Percentiles rank a stretch among this genome's conserved stretches.
Conservation (phyloP, 2,888 invertebrate species). For the Trissolcus brochymenae region DNA sequence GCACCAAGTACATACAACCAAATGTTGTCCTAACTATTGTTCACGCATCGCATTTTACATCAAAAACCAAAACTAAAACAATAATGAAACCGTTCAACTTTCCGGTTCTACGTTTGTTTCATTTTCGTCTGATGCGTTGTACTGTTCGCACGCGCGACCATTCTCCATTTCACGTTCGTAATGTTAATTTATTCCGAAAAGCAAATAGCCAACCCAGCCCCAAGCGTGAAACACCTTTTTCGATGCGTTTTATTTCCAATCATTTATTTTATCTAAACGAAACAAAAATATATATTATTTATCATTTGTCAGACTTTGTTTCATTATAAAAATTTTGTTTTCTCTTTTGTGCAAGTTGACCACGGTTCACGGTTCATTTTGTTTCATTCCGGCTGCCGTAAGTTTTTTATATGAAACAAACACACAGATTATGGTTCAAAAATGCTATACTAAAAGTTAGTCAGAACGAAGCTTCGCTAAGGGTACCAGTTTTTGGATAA, state of each 20-base stretch:
- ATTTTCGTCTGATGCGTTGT: too few relatives aligned
- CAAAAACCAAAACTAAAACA: too few relatives aligned
- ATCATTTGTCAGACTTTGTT: slow-evolving; percentile 4
- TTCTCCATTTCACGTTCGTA: too few relatives aligned
- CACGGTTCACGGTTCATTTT: slow-evolving; percentile 42
- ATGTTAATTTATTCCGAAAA: too few relatives aligned
- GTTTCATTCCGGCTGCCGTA: slow-evolving; percentile 33
- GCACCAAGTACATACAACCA: slow-evolving; percentile 10
- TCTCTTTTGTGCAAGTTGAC: slow-evolving; percentile 57
- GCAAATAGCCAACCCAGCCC: too few relatives aligned
- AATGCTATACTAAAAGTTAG: slow-evolving; percentile 14
- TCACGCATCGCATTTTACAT: too few relatives aligned
- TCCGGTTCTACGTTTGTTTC: too few relatives aligned
- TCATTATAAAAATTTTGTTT: slow-evolving; percentile 27
- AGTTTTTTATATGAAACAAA: slow-evolving; percentile 15
- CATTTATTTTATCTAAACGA: background rate
- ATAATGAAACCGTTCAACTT: too few relatives aligned
- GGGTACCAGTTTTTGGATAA: slow-evolving; percentile 5
- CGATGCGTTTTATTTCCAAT: background rate
- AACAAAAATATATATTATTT: background rate
- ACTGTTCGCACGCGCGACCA: too few relatives aligned
- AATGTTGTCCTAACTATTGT: background rate
- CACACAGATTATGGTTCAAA: slow-evolving; percentile 24
- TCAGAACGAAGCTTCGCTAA: slow-evolving; percentile 23
- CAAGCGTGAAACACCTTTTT: background rate